These are phyloP conservation scores for Drosophila nasuta DNA, from an alignment of 1,140 invertebrate genomes.

Conservation along the genomic window DNA sequence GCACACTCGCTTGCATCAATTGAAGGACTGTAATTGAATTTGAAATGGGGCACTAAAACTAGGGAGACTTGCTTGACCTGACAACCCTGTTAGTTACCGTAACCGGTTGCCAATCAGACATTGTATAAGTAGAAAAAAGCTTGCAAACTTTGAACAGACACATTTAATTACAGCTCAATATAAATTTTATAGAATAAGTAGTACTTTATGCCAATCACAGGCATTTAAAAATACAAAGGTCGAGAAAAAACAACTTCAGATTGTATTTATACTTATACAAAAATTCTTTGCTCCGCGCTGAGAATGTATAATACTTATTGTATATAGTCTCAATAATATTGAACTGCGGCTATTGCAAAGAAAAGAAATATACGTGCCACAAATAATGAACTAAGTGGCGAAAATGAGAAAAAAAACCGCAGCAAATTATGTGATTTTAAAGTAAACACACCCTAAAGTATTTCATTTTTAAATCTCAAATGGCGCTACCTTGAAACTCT, in stretches of 20 bases:
- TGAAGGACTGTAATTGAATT: constrained; percentile 3
- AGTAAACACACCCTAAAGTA: constrained; percentile 26
- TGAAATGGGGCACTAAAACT: neutral
- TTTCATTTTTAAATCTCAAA: neutral
- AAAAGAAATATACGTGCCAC: constrained; percentile 12
- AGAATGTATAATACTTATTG: neutral
- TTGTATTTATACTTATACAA: constrained; percentile 9
- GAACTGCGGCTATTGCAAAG: neutral
- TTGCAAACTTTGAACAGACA: constrained; percentile 16
- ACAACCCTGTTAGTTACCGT: constrained; percentile 11
- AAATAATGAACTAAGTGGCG: constrained; percentile 11
- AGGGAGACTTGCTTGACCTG: constrained; percentile 10
- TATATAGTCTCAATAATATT: neutral
- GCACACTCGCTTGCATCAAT: neutral
- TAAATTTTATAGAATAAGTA: constrained; percentile 15
- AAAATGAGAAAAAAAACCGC: neutral
- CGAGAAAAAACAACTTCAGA: constrained; percentile 24
- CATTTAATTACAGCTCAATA: constrained; percentile 28
- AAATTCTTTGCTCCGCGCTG: constrained; percentile 14
- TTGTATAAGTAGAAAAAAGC: constrained; percentile 1
- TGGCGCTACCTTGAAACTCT: neutral
- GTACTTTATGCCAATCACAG: constrained; percentile 9
- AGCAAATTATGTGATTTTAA: constrained; percentile 38
- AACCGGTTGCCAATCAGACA: constrained; percentile 18
- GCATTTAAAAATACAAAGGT: constrained; percentile 31